phyloP scores from a whole-genome alignment of 2,797 vertebrate genomes.

The Rousettus madagascariensis region DNA sequence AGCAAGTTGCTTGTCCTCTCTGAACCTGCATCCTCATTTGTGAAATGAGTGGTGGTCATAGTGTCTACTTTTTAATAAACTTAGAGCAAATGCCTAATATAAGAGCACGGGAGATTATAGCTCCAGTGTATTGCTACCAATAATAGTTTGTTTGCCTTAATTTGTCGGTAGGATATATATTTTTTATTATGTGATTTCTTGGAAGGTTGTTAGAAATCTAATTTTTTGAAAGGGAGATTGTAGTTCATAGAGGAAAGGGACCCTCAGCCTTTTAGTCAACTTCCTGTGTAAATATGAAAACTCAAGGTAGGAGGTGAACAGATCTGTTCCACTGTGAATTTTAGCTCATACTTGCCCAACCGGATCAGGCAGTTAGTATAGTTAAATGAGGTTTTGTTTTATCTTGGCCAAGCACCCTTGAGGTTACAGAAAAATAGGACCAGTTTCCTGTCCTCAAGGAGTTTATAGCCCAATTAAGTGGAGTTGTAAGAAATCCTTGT shows the following conservation, averaged over 20 bases:
- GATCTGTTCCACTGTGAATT: slow-evolving; percentile 4
- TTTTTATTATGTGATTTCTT: slow-evolving; percentile 36
- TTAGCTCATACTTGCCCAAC: slow-evolving; percentile 29
- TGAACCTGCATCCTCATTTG: not conserved
- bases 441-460: slow-evolving; percentile 55
- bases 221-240: not conserved
- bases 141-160: not conserved
- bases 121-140: not conserved
- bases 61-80: not conserved
- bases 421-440: not conserved
- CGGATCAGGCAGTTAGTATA: slow-evolving; percentile 46
- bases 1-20: not conserved
- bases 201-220: slow-evolving; percentile 15
- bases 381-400: slow-evolving; percentile 37
- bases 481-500: not conserved
- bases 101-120: not conserved
- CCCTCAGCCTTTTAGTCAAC: not conserved
- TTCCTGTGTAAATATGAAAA: slow-evolving; percentile 33
- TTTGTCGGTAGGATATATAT: not conserved
- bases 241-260: not conserved
- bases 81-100: not conserved
- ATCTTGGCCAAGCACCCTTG: slow-evolving; percentile 23
- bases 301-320: not conserved
- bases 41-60: not conserved
- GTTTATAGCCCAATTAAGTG: not conserved